A percentile compares a stretch with the other conserved stretches of the same genome.
Evolutionary conservation across 2,888 invertebrate genomes (phyloP).

Genomic region (Eilema depressum): DNA sequence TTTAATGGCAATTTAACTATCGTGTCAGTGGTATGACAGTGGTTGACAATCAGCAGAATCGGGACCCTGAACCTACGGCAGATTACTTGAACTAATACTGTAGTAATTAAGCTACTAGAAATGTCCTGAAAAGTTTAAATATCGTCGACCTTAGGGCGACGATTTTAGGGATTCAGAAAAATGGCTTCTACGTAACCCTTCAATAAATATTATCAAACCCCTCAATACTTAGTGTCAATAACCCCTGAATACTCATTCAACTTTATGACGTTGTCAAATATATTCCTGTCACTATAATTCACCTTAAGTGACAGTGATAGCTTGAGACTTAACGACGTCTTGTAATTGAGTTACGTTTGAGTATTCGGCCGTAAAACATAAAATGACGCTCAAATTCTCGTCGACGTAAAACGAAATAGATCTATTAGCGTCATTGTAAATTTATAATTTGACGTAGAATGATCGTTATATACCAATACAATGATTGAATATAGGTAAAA

Average conservation of each 20-base stretch:
- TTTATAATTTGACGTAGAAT: neutral
- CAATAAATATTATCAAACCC: neutral
- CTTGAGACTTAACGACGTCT: neutral
- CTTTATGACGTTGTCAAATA: constrained; percentile 1
- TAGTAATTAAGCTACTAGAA: too few species aligned
- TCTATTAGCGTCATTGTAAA: neutral
- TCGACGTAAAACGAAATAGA: constrained; percentile 2
- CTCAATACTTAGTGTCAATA: neutral
- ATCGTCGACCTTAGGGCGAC: neutral
- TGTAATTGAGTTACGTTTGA: neutral
- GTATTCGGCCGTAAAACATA: neutral
- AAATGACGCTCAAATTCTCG: neutral
- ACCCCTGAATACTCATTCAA: neutral
- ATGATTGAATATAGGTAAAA: neutral
- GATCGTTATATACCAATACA: neutral
- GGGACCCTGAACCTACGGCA: too few species aligned
- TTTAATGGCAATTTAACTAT: too few species aligned
- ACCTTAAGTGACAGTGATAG: constrained; percentile 2
- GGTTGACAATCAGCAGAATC: too few species aligned
- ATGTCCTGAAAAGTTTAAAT: too few species aligned
- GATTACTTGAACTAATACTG: too few species aligned
- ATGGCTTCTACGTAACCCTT: neutral
- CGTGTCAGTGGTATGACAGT: too few species aligned
- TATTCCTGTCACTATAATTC: neutral
- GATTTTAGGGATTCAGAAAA: neutral